Conservation (phyloP, 2,888 invertebrate species). For the Tanypteryx hageni region DNA sequence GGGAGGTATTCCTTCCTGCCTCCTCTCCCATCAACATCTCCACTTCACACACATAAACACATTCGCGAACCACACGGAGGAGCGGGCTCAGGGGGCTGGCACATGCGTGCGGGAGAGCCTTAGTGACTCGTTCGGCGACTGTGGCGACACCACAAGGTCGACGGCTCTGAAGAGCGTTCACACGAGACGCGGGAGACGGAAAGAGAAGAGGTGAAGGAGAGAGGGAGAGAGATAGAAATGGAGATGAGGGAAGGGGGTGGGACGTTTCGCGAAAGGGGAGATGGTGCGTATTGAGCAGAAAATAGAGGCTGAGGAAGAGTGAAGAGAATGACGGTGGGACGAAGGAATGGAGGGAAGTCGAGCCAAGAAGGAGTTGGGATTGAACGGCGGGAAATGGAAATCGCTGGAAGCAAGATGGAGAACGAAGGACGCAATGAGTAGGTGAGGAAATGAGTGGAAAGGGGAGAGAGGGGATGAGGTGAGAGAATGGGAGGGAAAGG, state of each 20-base stretch:
- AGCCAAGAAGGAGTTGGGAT: not conserved
- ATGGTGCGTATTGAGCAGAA: not conserved
- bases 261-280: not conserved
- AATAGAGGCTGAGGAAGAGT: not conserved
- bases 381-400: not conserved
- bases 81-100: not conserved
- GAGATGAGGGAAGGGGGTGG: not conserved
- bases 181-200: not conserved
- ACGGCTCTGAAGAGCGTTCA: constrained; percentile 47
- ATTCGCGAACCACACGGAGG: not conserved
- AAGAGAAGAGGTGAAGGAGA: not conserved
- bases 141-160: constrained; percentile 47
- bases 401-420: not conserved
- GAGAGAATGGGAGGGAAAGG: not conserved
- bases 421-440: not conserved
- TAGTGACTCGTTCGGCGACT: constrained; percentile 25
- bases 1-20: no score
- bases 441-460: not conserved
- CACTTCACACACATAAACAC: not conserved
- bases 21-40: not conserved
- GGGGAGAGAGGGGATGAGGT: not conserved
- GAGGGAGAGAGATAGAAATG: not conserved
- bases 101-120: not conserved
- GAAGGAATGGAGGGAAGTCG: no score
- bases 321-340: no score